Evolutionary conservation across 2,113 vertebrate species (phyloP).

Genomic region (Ictidomys tridecemlineatus): DNA sequence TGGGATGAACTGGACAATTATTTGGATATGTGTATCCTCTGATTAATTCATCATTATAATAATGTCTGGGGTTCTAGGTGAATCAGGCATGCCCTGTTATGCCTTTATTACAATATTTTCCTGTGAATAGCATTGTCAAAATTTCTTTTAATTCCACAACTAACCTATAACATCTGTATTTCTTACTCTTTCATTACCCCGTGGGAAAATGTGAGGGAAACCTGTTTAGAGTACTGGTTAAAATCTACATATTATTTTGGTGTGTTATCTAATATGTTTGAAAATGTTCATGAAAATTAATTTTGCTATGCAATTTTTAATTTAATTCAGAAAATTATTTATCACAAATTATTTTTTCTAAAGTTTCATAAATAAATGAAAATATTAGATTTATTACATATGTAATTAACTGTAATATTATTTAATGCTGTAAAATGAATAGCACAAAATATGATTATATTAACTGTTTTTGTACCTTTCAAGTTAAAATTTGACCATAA

Average conservation of each 20-base stretch:
- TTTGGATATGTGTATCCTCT: background rate
- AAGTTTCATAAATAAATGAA: slow-evolving; percentile 42
- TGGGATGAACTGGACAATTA: background rate
- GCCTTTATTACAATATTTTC: background rate
- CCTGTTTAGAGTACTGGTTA: background rate
- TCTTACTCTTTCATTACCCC: background rate
- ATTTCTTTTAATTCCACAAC: background rate
- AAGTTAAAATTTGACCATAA: slow-evolving; percentile 60
- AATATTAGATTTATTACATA: background rate
- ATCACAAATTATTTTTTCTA: slow-evolving; percentile 59
- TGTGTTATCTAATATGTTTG: background rate
- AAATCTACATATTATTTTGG: background rate
- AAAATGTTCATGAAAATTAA: slow-evolving; percentile 17
- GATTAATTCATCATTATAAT: background rate
- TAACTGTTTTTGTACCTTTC: slow-evolving; percentile 51
- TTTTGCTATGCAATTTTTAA: slow-evolving; percentile 36
- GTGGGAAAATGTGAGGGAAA: background rate
- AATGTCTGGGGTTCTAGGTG: background rate
- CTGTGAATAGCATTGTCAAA: background rate
- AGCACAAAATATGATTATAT: background rate
- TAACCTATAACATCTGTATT: background rate
- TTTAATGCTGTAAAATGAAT: slow-evolving; percentile 3
- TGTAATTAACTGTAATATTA: slow-evolving; percentile 11
- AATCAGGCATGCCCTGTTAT: background rate
- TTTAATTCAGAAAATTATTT: slow-evolving; percentile 51